Base-by-base conservation (phyloP, 2,888 invertebrate species). In the Halocaridina rubra region DNA sequence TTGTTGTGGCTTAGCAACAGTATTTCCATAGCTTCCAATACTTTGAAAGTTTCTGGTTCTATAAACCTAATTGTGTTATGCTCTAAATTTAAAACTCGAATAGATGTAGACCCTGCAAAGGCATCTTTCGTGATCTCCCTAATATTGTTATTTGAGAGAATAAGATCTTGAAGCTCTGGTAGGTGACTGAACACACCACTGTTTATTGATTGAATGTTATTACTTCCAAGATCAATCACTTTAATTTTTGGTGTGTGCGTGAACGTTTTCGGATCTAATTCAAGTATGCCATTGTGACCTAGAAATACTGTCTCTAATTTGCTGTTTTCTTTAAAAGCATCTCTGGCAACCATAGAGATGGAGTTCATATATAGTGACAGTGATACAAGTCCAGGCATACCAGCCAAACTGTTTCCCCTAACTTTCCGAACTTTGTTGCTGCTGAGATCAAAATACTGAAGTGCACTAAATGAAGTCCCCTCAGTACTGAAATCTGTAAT, bases 71-170 rank as follows among this genome's bases (percentile, higher is more conserved):
- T 79, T 24, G 78, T 75, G 77, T 88, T 88, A 69, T 79, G 75
- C 29, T 86, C 84, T 32, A 88, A 61, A 33, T 88, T 86, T 30
- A 88, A 72, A 22, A 81, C n/a, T 32, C 33, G 77, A 33, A 88
- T 75, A 5, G 27, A 69, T 5, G 61, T 32, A 3, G 82, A 75
- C 32, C 80, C 80, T 57, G 57, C 93, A 90, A 97, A 97, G 39
- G 96, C 95, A 89, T 96, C 95, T 5, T 94, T 93, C 0, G 96
- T 94, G 89, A 97, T 93, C 90, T 96, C 96, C 46, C 96, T 91
- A 86, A 97, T 95, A 91, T 97, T 97, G 90, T 97, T 97, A 91
- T 96, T 96, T 0, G 95, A 95, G 22, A 97, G 92, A 90, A 96
- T 96, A 86, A 97, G 92, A 91, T 97, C 97, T 74, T 94, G 93